Percentiles rank a stretch among this genome's conserved stretches.
Evolutionary conservation across 2,797 vertebrate species (phyloP).

Genomic region (Micromesistius poutassou): DNA sequence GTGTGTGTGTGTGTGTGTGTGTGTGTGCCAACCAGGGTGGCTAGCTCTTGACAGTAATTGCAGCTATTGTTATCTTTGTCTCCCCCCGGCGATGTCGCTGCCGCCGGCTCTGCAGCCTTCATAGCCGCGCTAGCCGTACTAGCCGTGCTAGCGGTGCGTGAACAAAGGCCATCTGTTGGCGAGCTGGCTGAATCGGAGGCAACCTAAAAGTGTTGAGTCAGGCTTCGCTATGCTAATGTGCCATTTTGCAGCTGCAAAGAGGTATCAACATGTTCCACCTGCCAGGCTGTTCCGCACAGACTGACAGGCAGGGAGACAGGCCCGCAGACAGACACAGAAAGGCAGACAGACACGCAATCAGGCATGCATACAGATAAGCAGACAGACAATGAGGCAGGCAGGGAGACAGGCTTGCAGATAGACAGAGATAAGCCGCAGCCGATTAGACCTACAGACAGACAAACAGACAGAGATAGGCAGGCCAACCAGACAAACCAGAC

Average conservation of each 20-base stretch:
- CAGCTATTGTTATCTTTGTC: background rate
- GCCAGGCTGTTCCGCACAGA: background rate
- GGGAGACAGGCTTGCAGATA: too few relatives aligned
- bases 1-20: too few relatives aligned
- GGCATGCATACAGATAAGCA: background rate
- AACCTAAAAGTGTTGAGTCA: background rate
- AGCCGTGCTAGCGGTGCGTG: background rate
- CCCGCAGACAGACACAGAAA: too few relatives aligned
- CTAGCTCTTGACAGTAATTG: slow-evolving; percentile 23
- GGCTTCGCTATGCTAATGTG: slow-evolving; percentile 3
- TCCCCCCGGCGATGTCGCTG: background rate
- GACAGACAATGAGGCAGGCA: background rate
- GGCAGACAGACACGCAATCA: background rate
- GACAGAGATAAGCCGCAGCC: too few relatives aligned
- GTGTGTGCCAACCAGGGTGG: background rate
- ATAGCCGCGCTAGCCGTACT: background rate
- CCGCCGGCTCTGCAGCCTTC: slow-evolving; percentile 8
- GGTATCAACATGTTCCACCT: background rate
- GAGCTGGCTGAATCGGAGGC: background rate
- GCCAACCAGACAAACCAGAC: too few relatives aligned
- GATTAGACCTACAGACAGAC: too few relatives aligned
- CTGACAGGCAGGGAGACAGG: background rate
- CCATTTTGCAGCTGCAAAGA: background rate
- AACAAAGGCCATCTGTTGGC: slow-evolving; percentile 3
- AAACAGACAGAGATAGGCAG: background rate